Percentiles rank a stretch among this genome's conserved stretches.
phyloP scores from a whole-genome alignment of 1,140 invertebrate species.

The Drosophila murphyi region DNA sequence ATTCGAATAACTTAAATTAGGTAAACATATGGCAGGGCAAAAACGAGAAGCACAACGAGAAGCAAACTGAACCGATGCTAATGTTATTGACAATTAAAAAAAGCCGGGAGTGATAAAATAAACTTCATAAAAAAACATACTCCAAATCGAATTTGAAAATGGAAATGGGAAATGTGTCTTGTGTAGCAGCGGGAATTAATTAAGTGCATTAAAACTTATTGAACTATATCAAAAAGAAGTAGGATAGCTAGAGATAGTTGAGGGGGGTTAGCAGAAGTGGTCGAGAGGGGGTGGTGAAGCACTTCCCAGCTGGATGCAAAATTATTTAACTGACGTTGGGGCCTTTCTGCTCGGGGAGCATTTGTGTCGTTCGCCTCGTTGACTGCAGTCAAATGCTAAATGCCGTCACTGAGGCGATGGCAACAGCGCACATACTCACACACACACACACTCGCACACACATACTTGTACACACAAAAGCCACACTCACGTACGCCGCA shows the following conservation, averaged over 20 bases:
- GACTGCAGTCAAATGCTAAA: conserved; percentile 77
- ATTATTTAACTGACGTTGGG: conserved; percentile 74
- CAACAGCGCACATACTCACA: conserved; percentile 7
- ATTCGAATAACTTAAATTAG: conserved; percentile 82
- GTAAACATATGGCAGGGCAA: conserved; percentile 59
- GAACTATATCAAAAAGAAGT: conserved; percentile 64
- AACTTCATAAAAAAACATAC: conserved; percentile 36
- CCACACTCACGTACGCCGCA: conserved; percentile 62
- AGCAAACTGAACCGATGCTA: conserved; percentile 2
- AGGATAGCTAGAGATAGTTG: background rate
- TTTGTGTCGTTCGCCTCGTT: conserved; percentile 53
- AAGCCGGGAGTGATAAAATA: conserved; percentile 19
- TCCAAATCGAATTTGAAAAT: conserved; percentile 75
- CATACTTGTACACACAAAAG: conserved; percentile 6
- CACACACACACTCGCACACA: conserved; percentile 27
- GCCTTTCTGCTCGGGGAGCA: conserved; percentile 31
- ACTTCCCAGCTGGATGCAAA: conserved; percentile 59
- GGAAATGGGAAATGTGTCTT: conserved; percentile 42
- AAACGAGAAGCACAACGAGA: conserved; percentile 8
- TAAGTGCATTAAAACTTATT: conserved; percentile 83
- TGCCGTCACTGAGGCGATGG: conserved; percentile 63
- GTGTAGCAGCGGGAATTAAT: conserved; percentile 69
- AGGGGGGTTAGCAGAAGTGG: background rate
- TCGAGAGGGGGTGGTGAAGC: background rate
- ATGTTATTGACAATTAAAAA: conserved; percentile 39